These are phyloP conservation scores for Echinarachnius parma DNA, from an alignment of 53 echinoderm and acorn worm species.

Conservation along the genomic window DNA sequence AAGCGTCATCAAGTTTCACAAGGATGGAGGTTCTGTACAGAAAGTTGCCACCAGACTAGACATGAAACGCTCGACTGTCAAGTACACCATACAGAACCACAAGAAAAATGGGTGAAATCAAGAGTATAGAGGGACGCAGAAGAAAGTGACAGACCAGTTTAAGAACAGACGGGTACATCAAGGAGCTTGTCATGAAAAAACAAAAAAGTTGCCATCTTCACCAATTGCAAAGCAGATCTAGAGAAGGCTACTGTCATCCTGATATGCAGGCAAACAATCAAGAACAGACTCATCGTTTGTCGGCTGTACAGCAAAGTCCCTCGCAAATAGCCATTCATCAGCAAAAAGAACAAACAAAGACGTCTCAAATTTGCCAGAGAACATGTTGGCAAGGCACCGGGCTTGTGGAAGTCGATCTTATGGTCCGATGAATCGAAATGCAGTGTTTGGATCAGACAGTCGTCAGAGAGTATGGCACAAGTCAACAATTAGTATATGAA, in stretches of 20 bases:
- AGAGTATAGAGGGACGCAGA: not conserved
- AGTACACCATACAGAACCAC: not conserved
- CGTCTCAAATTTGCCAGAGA: not conserved
- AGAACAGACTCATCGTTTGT: not conserved
- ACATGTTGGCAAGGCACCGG: constrained; percentile 10
- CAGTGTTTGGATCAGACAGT: not conserved
- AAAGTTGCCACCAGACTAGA: not conserved
- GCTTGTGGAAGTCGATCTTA: constrained; percentile 5
- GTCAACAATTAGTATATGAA: no score
- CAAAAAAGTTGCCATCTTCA: not conserved
- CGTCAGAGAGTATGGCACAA: not conserved
- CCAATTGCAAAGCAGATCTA: no score
- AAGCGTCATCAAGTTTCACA: not conserved
- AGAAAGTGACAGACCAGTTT: not conserved
- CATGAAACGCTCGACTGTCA: not conserved
- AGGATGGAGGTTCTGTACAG: not conserved
- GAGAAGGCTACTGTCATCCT: not conserved
- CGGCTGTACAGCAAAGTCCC: not conserved
- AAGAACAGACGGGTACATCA: not conserved
- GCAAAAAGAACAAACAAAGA: constrained; percentile 5
- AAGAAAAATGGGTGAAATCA: not conserved
- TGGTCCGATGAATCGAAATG: not conserved
- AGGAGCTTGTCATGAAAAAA: not conserved
- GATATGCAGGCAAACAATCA: not conserved
- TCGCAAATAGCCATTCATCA: not conserved